These are phyloP conservation scores for Trypoxylus dichotomus DNA, from an alignment of 1,140 invertebrate genomes.

Conservation along the genomic window DNA sequence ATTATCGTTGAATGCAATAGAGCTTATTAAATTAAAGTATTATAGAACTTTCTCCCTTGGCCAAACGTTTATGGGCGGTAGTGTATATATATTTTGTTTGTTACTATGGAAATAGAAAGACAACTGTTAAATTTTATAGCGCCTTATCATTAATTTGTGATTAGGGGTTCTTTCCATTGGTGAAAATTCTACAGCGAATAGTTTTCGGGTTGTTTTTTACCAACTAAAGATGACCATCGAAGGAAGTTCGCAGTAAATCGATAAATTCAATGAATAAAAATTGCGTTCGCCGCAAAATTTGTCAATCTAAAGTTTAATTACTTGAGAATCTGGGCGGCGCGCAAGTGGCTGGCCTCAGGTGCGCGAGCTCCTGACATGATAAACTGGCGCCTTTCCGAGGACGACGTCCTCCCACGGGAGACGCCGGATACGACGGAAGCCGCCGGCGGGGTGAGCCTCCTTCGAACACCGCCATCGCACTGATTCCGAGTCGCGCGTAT, in stretches of 20 bases:
- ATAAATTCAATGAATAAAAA: slow-evolving; percentile 20
- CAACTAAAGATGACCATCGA: too few species aligned
- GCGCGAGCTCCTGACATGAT: slow-evolving; percentile 7
- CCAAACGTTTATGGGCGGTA: too few species aligned
- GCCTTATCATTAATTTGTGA: too few species aligned
- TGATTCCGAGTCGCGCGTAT: not conserved
- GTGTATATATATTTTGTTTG: too few species aligned
- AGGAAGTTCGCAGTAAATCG: not conserved
- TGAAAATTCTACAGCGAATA: too few species aligned
- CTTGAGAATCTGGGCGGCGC: slow-evolving; percentile 4
- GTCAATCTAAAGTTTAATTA: slow-evolving; percentile 26
- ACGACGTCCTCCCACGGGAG: slow-evolving; percentile 8
- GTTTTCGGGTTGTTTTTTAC: too few species aligned
- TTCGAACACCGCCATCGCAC: not conserved
- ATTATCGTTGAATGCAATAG: too few species aligned
- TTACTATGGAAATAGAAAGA: too few species aligned
- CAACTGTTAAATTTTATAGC: too few species aligned
- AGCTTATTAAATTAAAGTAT: too few species aligned
- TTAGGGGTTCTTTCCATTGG: too few species aligned
- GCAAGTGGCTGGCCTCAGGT: not conserved
- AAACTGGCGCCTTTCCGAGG: slow-evolving; percentile 2
- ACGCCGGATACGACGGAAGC: not conserved
- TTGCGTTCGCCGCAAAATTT: not conserved
- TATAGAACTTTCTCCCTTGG: too few species aligned
- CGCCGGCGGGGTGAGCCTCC: not conserved